A percentile compares a stretch with the other conserved stretches of the same genome.
Evolutionary conservation across 2,888 invertebrate species (phyloP).

Genomic region (Tiliacea aurago): DNA sequence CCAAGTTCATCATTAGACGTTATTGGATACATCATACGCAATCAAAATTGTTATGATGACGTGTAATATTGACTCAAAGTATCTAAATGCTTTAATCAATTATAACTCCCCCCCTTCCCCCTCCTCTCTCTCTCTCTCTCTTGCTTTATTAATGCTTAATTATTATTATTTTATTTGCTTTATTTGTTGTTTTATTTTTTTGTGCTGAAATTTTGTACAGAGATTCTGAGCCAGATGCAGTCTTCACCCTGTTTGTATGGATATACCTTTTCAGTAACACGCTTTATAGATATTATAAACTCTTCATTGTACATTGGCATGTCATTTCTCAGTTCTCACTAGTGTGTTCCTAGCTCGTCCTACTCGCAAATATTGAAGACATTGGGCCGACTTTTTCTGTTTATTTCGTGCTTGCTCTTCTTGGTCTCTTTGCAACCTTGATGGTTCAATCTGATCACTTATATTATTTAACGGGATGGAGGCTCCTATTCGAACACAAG

Average conservation of each 20-base stretch:
- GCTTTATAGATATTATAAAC: background rate
- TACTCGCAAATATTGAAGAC: conserved; percentile 42
- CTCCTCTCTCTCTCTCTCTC: no score
- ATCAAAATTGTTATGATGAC: background rate
- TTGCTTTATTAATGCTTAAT: no score
- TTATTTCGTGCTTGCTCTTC: conserved; percentile 15
- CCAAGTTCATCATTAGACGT: background rate
- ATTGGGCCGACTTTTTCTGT: conserved; percentile 13
- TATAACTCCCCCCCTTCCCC: no score
- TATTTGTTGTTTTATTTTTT: no score
- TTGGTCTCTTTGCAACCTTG: conserved; percentile 24
- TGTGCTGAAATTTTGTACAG: no score
- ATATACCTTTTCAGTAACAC: no score
- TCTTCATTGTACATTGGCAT: background rate
- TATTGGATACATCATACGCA: background rate
- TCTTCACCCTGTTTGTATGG: no score
- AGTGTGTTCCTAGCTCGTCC: conserved; percentile 33
- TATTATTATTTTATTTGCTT: no score
- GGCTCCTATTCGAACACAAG: conserved; percentile 33
- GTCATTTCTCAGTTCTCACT: conserved; percentile 12
- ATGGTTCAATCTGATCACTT: conserved; percentile 37
- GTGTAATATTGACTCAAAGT: background rate
- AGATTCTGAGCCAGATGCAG: no score
- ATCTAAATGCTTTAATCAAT: background rate
- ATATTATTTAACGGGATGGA: conserved; percentile 18